Conservation (phyloP, 2,888 invertebrate genomes). For the Scaeva pyrastri region DNA sequence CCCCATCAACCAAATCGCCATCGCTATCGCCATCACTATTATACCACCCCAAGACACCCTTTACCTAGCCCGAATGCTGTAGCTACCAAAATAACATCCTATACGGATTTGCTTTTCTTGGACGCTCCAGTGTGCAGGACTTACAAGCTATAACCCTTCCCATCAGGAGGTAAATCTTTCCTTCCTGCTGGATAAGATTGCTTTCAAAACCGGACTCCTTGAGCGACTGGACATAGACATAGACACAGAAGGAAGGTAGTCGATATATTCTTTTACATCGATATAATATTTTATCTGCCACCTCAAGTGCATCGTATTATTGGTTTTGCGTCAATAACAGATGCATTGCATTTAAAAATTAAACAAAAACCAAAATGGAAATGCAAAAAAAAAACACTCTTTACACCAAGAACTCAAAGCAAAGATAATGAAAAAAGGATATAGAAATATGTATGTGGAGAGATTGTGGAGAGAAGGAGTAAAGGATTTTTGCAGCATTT, state of each 20-base stretch:
- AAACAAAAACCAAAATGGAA: too few species aligned
- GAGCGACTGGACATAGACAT: neutral
- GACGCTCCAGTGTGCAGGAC: slow-evolving; percentile 43
- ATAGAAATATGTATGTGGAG: neutral
- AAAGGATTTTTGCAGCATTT: slow-evolving; percentile 30
- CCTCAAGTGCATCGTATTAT: slow-evolving; percentile 58
- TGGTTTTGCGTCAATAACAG: slow-evolving; percentile 43
- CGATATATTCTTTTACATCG: slow-evolving; percentile 56
- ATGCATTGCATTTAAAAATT: slow-evolving; percentile 8
- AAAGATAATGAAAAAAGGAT: neutral
- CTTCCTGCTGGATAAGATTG: slow-evolving; percentile 36
- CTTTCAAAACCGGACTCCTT: slow-evolving; percentile 47
- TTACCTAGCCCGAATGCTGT: neutral
- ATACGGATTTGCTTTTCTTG: slow-evolving; percentile 53
- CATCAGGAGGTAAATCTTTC: slow-evolving; percentile 42
- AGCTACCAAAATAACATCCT: slow-evolving; percentile 6
- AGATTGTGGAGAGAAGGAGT: too few species aligned
- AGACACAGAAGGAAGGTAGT: slow-evolving; percentile 6
- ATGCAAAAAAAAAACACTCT: slow-evolving; percentile 2
- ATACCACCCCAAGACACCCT: neutral
- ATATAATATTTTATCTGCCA: slow-evolving; percentile 70
- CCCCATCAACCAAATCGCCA: slow-evolving; percentile 13
- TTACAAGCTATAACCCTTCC: slow-evolving; percentile 67
- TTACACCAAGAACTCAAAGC: slow-evolving; percentile 34
- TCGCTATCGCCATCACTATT: slow-evolving; percentile 1